Base-by-base conservation (phyloP, 2,888 invertebrate genomes). In the Rosalia funebris region DNA sequence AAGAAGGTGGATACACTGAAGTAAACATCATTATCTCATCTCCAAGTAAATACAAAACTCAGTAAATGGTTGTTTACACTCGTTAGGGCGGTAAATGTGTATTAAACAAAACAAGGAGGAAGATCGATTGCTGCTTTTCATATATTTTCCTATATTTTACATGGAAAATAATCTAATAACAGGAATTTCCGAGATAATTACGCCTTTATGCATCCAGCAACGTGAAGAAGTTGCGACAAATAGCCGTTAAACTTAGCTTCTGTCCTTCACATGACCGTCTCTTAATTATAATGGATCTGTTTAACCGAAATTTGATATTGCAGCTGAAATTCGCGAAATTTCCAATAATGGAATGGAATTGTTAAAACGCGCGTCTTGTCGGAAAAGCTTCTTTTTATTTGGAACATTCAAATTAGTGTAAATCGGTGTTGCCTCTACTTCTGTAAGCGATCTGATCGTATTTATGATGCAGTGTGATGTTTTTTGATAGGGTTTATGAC, bases 291-390 rank as follows among this genome's bases (percentile, higher is more conserved):
- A 39, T 39, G 31, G 39, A 14, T 36, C 14, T 14, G 17, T 39
- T 50, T 39, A 25, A 39, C 50, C 39, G 50, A 41, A 39, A 50
- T 50, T 50, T 50, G 50, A 50, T 39, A 39, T 39, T 37, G 39
- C 39, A 50, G 39, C 39, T 12, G 37, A 19, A 20, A 50, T 37
- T 37, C 37, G 20, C 39, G 36, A 16, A 39, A 10, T 10, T 15
- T 32, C 46, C 25, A 14, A 32, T 46, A 46, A 32, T 31, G 46
- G 25, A 25, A 46, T 46, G 46, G 32, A 32, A 31, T 46, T 32
- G 32, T 25, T 16, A 15, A 7, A 25, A 25, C 25, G 7, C 7
- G 25, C 25, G 25, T 7, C 25, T 3, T 7, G 7, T 25, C 25
- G 3, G 25, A 7, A 25, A 25, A 25, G n/a, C n/a, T n/a, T n/a